Evolutionary conservation across 2,113 vertebrate species (phyloP), one percentile per base, ranked within the genome.

Genomic region (Thalassoma bifasciatum): DNA sequence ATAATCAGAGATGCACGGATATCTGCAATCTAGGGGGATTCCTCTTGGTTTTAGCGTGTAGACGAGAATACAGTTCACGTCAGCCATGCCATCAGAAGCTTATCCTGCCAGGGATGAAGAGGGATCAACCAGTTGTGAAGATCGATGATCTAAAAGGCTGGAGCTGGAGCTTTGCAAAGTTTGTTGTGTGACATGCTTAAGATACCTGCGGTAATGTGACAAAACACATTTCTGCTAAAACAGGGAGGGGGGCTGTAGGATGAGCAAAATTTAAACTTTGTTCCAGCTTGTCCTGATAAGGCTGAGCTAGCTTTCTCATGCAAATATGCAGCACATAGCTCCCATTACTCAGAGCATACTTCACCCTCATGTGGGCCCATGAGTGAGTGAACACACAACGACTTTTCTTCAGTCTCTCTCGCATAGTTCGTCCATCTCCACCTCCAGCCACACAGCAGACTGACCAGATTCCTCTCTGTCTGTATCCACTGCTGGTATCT

Each of bases 1-100:
- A 90, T 87, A 84, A 88, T 77, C 81, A 69, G 80, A 86, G 68
- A 84, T 69, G 79, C 70, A 86, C 30, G 12, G 5, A 38, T 51
- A 54, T 74, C 49, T 74, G 44, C 72, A 76, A 71, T 76, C 62
- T 46, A 79, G 24, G 73, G 68, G 79, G 62, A 83, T 89, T 82
- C 86, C 74, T 69, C 65, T 22, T 69, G 47, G 72, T 79, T 21
- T 57, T 23, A 63, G 65, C 21, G 1, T 71, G 59, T 71, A 44
- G 21, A 54, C 14, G 21, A 76, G 60, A 77, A 76, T 24, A 76
- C 54, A 23, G 17, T 22, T 40, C 83, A 81, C 76, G 83, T 84
- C 83, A 79, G 83, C 46, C 83, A 21, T 30, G 60, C 70, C 64
- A 76, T 64, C 74, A 84, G 62, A 73, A 42, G 73, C 78, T 84